Conservation (phyloP, 2,888 invertebrate genomes). For the Agelastica alni region DNA sequence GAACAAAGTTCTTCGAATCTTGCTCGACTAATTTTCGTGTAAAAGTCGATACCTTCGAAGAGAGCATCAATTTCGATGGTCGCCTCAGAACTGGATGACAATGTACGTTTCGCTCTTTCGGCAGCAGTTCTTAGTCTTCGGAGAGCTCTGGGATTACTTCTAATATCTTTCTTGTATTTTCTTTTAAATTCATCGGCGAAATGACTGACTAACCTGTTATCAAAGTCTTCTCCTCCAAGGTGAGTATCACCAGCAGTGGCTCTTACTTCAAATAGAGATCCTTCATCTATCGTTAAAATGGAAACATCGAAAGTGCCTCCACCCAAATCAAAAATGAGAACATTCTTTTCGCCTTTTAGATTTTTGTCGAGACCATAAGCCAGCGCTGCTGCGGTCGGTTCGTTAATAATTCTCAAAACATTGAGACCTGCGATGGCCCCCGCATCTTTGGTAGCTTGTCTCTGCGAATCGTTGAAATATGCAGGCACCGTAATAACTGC, state of each 20-base stretch:
- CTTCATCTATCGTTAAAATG: slow-evolving; percentile 79
- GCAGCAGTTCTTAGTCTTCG: slow-evolving; percentile 75
- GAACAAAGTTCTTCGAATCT: slow-evolving; percentile 77
- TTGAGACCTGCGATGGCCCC: slow-evolving; percentile 67
- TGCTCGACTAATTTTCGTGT: slow-evolving; percentile 74
- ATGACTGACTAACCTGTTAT: slow-evolving; percentile 63
- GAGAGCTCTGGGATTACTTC: slow-evolving; percentile 64
- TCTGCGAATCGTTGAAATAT: slow-evolving; percentile 67
- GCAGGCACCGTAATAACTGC: slow-evolving; percentile 44
- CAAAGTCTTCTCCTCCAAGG: slow-evolving; percentile 75
- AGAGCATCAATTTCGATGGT: slow-evolving; percentile 76
- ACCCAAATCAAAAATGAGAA: slow-evolving; percentile 71
- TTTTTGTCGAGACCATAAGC: slow-evolving; percentile 44
- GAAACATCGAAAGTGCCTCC: slow-evolving; percentile 80
- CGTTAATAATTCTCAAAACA: slow-evolving; percentile 81
- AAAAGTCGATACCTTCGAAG: slow-evolving; percentile 73
- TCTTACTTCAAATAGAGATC: slow-evolving; percentile 83
- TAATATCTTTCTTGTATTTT: slow-evolving; percentile 72
- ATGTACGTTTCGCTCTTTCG: slow-evolving; percentile 77
- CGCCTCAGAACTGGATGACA: slow-evolving; percentile 78
- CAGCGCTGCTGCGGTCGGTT: slow-evolving; percentile 59
- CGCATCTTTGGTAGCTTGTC: slow-evolving; percentile 82
- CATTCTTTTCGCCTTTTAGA: slow-evolving; percentile 48
- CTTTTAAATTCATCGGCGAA: slow-evolving; percentile 71
- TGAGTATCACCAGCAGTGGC: slow-evolving; percentile 86